A percentile compares a stretch with the other conserved stretches of the same genome.
Conservation (phyloP, 2,888 invertebrate genomes). For the Epiblema foenella region DNA sequence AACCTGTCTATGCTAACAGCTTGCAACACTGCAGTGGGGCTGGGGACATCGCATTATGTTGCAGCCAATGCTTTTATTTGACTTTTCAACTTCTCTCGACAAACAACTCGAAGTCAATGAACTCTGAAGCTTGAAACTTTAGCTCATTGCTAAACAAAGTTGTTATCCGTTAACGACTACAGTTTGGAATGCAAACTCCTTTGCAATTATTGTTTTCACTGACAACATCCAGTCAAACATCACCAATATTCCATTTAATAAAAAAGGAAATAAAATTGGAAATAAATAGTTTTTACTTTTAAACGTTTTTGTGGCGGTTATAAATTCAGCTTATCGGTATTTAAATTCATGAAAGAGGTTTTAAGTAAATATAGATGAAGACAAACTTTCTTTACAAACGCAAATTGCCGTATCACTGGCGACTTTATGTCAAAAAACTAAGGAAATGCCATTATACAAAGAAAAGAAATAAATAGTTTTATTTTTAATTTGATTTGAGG, state of each 20-base stretch:
- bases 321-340: neutral
- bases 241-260: neutral
- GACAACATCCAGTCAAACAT: neutral
- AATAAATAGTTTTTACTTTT: neutral
- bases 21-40: constrained; percentile 53
- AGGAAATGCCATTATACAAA: neutral
- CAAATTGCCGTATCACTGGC: neutral
- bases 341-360: neutral
- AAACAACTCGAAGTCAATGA: constrained; percentile 53
- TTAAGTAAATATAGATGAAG: neutral
- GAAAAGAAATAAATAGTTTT: neutral
- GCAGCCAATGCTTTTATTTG: constrained; percentile 51
- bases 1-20: constrained; percentile 65
- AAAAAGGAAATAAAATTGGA: too few species aligned
- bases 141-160: constrained; percentile 26
- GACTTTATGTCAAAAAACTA: neutral
- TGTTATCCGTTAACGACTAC: constrained; percentile 10
- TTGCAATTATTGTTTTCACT: constrained; percentile 2
- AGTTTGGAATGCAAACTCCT: constrained; percentile 24
- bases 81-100: constrained; percentile 51
- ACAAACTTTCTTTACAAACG: neutral
- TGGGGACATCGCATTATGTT: constrained; percentile 48
- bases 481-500: neutral
- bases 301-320: neutral
- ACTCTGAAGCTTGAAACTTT: constrained; percentile 41